Evolutionary conservation across 2,888 invertebrate species (phyloP).

Genomic region (Cheilosia soror): DNA sequence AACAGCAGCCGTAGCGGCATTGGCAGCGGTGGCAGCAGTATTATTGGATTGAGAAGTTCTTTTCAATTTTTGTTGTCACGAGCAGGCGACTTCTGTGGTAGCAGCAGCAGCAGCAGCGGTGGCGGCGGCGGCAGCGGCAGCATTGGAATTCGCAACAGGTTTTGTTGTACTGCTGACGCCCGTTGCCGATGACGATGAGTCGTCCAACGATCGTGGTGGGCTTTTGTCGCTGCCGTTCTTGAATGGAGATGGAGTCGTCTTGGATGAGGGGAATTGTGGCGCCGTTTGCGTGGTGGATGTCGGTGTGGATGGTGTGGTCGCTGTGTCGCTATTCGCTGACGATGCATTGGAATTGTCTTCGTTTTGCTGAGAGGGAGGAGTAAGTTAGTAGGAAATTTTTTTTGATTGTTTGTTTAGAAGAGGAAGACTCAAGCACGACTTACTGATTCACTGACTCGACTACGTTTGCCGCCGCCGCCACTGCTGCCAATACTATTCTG

Average conservation of each 20-base stretch:
- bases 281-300: slow-evolving; percentile 78
- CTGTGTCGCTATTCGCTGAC: slow-evolving; percentile 77
- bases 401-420: not conserved
- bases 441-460: slow-evolving; percentile 82
- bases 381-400: not conserved
- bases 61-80: slow-evolving; percentile 81
- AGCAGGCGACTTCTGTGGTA: slow-evolving; percentile 82
- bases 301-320: slow-evolving; percentile 79
- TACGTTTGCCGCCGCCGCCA: slow-evolving; percentile 68
- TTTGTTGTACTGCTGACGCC: slow-evolving; percentile 68
- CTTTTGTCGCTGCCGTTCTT: slow-evolving; percentile 61
- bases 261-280: slow-evolving; percentile 49
- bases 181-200: slow-evolving; percentile 72
- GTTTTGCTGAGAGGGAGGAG: slow-evolving; percentile 67
- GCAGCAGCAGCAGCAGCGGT: slow-evolving; percentile 67
- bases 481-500: slow-evolving; percentile 76
- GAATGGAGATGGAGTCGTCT: slow-evolving; percentile 45
- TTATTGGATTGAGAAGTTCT: slow-evolving; percentile 77
- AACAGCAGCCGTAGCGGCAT: slow-evolving; percentile 42
- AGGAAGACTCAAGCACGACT: slow-evolving; percentile 54
- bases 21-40: slow-evolving; percentile 82
- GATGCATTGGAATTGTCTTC: slow-evolving; percentile 83
- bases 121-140: slow-evolving; percentile 25
- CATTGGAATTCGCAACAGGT: slow-evolving; percentile 52
- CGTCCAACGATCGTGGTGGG: slow-evolving; percentile 58